phyloP scores from a whole-genome alignment of 2,113 vertebrate genomes.

The Beaufortia kweichowensis region DNA sequence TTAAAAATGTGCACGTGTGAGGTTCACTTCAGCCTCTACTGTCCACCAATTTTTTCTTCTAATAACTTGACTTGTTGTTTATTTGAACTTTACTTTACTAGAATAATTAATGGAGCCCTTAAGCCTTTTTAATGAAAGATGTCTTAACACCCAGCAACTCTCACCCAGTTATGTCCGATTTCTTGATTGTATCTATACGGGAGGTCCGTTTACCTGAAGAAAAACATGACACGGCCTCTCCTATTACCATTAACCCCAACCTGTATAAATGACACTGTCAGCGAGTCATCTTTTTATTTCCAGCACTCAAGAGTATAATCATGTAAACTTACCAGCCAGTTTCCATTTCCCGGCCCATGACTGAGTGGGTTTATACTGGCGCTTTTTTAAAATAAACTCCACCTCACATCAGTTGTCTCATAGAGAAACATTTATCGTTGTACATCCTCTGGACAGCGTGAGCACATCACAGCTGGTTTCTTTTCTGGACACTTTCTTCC shows the following conservation, averaged over 20 bases:
- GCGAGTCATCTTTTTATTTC: constrained; percentile 42
- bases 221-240: constrained; percentile 27
- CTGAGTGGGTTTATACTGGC: constrained; percentile 43
- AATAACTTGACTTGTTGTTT: constrained; percentile 51
- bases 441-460: background rate
- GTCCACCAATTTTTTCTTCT: constrained; percentile 10
- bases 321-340: constrained; percentile 36
- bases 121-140: constrained; percentile 41
- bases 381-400: constrained; percentile 52
- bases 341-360: constrained; percentile 39
- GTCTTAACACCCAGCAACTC: constrained; percentile 7
- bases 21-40: background rate
- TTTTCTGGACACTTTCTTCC: background rate
- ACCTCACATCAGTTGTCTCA: constrained; percentile 30
- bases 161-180: constrained; percentile 31
- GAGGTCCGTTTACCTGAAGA: constrained; percentile 47
- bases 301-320: constrained; percentile 21
- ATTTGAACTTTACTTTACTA: constrained; percentile 49
- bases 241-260: constrained; percentile 37
- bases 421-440: background rate
- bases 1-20: constrained; percentile 10
- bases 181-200: constrained; percentile 38
- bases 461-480: constrained; percentile 38
- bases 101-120: constrained; percentile 50
- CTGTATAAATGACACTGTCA: constrained; percentile 50